Conservation (phyloP, 2,113 vertebrate genomes). For the Trachemys scripta region DNA sequence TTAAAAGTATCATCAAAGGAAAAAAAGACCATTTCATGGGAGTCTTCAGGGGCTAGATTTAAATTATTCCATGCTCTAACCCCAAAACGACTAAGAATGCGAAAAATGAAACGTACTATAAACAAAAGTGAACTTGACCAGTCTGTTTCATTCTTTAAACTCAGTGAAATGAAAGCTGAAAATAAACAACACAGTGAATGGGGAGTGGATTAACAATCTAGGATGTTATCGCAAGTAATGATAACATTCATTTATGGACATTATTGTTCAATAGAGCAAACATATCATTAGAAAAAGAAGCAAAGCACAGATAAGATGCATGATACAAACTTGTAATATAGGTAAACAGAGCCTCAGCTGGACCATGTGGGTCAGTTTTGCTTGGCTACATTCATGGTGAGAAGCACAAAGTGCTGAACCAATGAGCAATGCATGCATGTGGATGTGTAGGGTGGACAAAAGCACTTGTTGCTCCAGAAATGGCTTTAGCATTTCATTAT, state of each 20-base stretch:
- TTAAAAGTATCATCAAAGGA: slow-evolving; percentile 35
- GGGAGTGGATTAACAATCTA: background rate
- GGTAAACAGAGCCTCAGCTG: background rate
- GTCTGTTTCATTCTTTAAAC: background rate
- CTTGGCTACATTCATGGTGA: background rate
- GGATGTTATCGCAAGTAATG: background rate
- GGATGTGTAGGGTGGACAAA: background rate
- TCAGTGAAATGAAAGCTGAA: slow-evolving; percentile 15
- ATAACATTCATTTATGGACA: background rate
- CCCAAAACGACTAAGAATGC: background rate
- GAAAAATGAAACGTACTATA: slow-evolving; percentile 23
- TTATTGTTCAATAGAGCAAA: background rate
- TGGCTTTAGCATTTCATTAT: background rate
- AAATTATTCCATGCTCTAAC: background rate
- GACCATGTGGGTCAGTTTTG: fast-evolving
- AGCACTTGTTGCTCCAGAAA: background rate
- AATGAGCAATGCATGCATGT: background rate
- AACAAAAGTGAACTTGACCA: background rate
- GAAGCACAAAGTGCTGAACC: background rate
- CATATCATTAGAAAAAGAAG: background rate
- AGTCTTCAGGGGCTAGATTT: background rate
- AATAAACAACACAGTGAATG: background rate
- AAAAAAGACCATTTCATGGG: background rate
- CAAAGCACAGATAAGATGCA: fast-evolving
- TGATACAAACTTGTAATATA: background rate